phyloP scores from a whole-genome alignment of 53 echinoderm and acorn worm genomes.

The Astropecten irregularis region DNA sequence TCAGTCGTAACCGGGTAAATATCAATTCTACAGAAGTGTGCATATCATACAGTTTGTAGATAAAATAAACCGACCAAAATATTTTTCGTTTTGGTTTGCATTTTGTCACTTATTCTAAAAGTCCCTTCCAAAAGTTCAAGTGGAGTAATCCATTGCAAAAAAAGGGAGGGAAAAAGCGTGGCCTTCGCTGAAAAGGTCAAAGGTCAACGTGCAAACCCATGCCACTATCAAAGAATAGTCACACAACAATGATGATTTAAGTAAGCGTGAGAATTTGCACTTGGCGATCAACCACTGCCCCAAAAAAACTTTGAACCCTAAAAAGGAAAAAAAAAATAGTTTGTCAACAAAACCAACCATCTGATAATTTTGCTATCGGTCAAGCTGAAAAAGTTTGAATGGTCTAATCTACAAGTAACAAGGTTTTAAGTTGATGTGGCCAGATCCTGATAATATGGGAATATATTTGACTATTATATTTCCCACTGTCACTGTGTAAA shows the following conservation, averaged over 20 bases:
- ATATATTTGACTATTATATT: slow-evolving; percentile 2
- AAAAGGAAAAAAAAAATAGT: neutral
- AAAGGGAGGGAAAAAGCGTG: too few relatives aligned
- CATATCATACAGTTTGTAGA: too few relatives aligned
- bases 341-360: neutral
- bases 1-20: too few relatives aligned
- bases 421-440: neutral
- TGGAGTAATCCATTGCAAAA: too few relatives aligned
- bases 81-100: too few relatives aligned
- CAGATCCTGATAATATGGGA: neutral
- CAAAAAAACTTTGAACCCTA: neutral
- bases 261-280: neutral
- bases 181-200: neutral
- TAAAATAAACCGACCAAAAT: too few relatives aligned
- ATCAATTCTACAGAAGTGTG: too few relatives aligned
- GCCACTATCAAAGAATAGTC: slow-evolving; percentile 4
- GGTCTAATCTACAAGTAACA: neutral
- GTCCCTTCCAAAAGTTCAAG: too few relatives aligned
- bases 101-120: too few relatives aligned
- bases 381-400: neutral
- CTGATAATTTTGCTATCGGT: too few relatives aligned
- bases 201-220: slow-evolving; percentile 11
- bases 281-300: neutral
- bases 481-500: slow-evolving; percentile 31
- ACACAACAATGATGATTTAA: neutral